A percentile compares a stretch with the other conserved stretches of the same genome.
phyloP scores from a whole-genome alignment of 2,888 invertebrate genomes.

The Ochlodes sylvanus region DNA sequence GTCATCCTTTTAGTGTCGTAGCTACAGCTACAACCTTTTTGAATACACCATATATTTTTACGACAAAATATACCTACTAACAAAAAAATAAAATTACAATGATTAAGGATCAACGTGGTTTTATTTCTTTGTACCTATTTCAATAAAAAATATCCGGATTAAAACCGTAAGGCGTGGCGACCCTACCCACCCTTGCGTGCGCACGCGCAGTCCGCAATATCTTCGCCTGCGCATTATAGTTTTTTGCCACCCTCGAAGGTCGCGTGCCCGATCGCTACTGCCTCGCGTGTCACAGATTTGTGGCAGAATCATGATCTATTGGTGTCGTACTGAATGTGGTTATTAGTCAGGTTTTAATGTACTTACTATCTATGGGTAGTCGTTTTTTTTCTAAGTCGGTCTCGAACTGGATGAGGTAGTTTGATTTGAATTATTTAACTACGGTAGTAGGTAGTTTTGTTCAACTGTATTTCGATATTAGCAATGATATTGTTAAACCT shows the following conservation, averaged over 20 bases:
- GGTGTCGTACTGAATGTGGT: slow-evolving; percentile 5
- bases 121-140: background rate
- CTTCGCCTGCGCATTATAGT: slow-evolving; percentile 70
- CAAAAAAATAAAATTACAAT: background rate
- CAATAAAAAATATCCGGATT: background rate
- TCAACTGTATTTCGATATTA: too few species aligned
- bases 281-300: slow-evolving; percentile 65
- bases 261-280: slow-evolving; percentile 65
- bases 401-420: too few species aligned
- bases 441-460: too few species aligned
- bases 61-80: too few species aligned
- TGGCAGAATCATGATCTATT: slow-evolving; percentile 43
- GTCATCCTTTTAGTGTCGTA: too few species aligned
- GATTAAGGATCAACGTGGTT: background rate
- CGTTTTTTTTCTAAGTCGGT: background rate
- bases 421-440: too few species aligned
- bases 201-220: slow-evolving; percentile 73
- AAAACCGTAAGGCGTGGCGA: slow-evolving; percentile 12
- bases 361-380: background rate
- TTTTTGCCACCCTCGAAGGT: slow-evolving; percentile 77
- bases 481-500: too few species aligned
- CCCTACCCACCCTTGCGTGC: slow-evolving; percentile 74
- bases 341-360: background rate
- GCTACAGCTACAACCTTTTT: too few species aligned
- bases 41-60: too few species aligned